Evolutionary conservation across 2,888 invertebrate genomes (phyloP).

Genomic region (Phortica okadai): DNA sequence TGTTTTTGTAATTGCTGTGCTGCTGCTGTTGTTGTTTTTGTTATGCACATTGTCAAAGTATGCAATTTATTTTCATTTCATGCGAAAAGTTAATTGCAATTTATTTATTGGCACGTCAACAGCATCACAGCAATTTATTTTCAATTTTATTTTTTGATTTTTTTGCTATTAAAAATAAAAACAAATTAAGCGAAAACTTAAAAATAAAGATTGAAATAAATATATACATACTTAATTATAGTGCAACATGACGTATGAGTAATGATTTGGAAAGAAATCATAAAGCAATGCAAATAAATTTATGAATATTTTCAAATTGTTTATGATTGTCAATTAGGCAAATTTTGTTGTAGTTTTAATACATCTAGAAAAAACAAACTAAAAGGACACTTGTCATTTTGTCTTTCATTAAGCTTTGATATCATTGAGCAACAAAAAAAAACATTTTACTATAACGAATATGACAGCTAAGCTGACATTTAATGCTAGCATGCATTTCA

Average conservation of each 20-base stretch:
- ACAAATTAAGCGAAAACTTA: background rate
- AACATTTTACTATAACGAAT: background rate
- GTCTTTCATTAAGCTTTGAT: background rate
- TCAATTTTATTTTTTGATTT: background rate
- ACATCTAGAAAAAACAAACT: background rate
- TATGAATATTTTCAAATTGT: background rate
- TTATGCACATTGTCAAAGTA: slow-evolving; percentile 51
- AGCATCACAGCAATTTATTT: slow-evolving; percentile 50
- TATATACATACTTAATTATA: too few relatives aligned
- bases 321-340: background rate
- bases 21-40: slow-evolving; percentile 9
- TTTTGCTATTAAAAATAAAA: background rate
- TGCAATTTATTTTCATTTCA: slow-evolving; percentile 65
- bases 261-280: background rate
- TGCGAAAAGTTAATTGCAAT: slow-evolving; percentile 63
- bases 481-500: slow-evolving; percentile 6
- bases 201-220: background rate
- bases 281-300: slow-evolving; percentile 3
- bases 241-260: background rate
- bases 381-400: background rate
- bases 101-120: slow-evolving; percentile 69
- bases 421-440: background rate
- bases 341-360: background rate
- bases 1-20: slow-evolving; percentile 11
- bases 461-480: slow-evolving; percentile 8